Conservation (phyloP, 1,140 invertebrate species). For the Camponotus pennsylvanicus region DNA sequence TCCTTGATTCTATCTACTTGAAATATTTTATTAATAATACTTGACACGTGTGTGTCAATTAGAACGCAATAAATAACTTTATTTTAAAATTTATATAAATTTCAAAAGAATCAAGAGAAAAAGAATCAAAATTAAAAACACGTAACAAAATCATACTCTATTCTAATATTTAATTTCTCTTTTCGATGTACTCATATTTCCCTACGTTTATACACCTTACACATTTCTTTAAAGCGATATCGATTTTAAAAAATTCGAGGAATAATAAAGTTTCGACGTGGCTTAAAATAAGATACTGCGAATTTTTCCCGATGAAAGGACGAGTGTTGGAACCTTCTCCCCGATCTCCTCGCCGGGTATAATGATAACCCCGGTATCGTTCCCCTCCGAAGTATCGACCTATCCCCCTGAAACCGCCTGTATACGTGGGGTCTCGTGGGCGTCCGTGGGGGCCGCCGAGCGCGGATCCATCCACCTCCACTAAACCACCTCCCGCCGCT, state of each 20-base stretch:
- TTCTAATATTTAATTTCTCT: background rate
- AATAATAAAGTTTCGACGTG: background rate
- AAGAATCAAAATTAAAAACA: no score
- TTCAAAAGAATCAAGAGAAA: background rate
- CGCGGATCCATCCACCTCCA: constrained; percentile 69
- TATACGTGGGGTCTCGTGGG: constrained; percentile 70
- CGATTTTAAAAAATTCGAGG: background rate
- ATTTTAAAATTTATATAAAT: background rate
- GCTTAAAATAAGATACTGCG: constrained; percentile 1
- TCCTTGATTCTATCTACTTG: background rate
- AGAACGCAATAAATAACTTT: background rate
- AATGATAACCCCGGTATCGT: constrained; percentile 21
- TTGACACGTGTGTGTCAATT: background rate
- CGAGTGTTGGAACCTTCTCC: background rate
- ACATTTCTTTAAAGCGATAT: background rate
- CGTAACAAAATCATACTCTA: no score
- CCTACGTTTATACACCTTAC: background rate
- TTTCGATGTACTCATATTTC: background rate
- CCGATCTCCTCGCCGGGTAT: background rate
- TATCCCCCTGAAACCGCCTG: constrained; percentile 54
- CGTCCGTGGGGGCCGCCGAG: constrained; percentile 76
- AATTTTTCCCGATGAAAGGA: background rate
- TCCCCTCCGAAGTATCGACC: constrained; percentile 51
- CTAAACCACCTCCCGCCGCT: constrained; percentile 57
- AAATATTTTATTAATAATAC: background rate